Percentiles rank a stretch among this genome's conserved stretches.
Evolutionary conservation across 2,888 invertebrate genomes (phyloP).

Genomic region (Cataglyphis rosenhaueri): DNA sequence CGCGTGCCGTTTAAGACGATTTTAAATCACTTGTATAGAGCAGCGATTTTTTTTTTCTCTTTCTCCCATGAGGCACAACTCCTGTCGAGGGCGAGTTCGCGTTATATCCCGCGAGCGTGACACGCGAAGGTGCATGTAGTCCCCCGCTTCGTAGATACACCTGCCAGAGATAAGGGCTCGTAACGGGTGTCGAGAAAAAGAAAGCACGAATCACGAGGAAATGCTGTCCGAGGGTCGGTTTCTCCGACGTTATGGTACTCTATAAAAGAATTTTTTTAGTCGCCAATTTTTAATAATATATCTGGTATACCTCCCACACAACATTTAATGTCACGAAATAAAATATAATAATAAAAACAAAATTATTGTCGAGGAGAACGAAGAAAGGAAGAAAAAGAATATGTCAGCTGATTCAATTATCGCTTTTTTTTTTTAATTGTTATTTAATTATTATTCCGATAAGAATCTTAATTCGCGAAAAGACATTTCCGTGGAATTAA

Average conservation of each 20-base stretch:
- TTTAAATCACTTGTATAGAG: slow-evolving; percentile 30
- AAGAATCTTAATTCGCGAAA: neutral
- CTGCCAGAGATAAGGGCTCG: slow-evolving; percentile 65
- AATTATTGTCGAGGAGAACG: neutral
- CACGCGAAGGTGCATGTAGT: slow-evolving; percentile 74
- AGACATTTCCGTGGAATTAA: no score
- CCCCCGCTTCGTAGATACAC: slow-evolving; percentile 63
- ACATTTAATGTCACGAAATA: neutral
- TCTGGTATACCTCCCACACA: neutral
- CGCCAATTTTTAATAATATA: neutral
- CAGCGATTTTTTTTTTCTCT: slow-evolving; percentile 8
- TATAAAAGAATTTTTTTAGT: slow-evolving; percentile 9
- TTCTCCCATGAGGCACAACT: neutral
- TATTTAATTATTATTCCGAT: neutral
- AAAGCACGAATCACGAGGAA: slow-evolving; percentile 44
- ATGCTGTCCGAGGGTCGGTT: slow-evolving; percentile 24
- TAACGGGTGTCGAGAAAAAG: slow-evolving; percentile 48
- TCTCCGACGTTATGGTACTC: neutral
- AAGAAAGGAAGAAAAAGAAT: slow-evolving; percentile 5
- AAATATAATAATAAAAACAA: neutral
- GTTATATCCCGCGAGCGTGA: slow-evolving; percentile 56
- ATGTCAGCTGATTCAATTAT: neutral
- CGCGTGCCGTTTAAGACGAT: neutral
- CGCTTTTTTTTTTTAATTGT: neutral
- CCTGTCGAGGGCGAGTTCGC: slow-evolving; percentile 39